Conservation (phyloP, 2,888 invertebrate genomes). For the Megamerina dolium region DNA sequence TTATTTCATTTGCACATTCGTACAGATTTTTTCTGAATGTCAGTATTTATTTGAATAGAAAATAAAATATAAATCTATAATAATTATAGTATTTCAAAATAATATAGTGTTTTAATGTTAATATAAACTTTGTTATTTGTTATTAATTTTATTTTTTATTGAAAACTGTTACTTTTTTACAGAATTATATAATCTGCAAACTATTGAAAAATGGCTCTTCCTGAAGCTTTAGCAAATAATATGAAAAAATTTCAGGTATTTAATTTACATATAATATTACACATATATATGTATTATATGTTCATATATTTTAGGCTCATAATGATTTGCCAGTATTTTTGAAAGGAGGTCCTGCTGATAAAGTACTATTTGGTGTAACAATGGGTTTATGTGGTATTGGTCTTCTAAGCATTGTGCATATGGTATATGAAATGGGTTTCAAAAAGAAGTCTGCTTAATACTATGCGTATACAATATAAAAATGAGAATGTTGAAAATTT, state of each 20-base stretch:
- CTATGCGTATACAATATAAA: neutral
- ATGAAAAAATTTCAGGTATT: slow-evolving; percentile 47
- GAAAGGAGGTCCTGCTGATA: slow-evolving; percentile 47
- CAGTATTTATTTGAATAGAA: neutral
- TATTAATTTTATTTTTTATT: no score
- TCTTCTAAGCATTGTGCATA: slow-evolving; percentile 33
- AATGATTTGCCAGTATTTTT: slow-evolving; percentile 45
- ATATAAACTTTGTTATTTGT: neutral
- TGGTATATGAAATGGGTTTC: slow-evolving; percentile 44
- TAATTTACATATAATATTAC: no score
- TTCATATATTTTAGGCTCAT: slow-evolving; percentile 33
- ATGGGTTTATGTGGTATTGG: slow-evolving; percentile 45
- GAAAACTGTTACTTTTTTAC: slow-evolving; percentile 2
- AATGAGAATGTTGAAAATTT: neutral
- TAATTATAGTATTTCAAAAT: neutral
- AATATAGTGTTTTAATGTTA: neutral
- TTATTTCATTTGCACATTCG: neutral
- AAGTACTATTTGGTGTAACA: slow-evolving; percentile 42
- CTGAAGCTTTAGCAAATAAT: slow-evolving; percentile 40
- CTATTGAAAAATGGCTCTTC: slow-evolving; percentile 38
- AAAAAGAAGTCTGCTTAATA: slow-evolving; percentile 38
- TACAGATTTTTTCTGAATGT: neutral
- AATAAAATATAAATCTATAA: neutral
- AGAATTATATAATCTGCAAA: slow-evolving; percentile 32
- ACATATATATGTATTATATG: no score